Evolutionary conservation across 2,888 invertebrate genomes (phyloP).

Genomic region (Hoplodrina ambigua): DNA sequence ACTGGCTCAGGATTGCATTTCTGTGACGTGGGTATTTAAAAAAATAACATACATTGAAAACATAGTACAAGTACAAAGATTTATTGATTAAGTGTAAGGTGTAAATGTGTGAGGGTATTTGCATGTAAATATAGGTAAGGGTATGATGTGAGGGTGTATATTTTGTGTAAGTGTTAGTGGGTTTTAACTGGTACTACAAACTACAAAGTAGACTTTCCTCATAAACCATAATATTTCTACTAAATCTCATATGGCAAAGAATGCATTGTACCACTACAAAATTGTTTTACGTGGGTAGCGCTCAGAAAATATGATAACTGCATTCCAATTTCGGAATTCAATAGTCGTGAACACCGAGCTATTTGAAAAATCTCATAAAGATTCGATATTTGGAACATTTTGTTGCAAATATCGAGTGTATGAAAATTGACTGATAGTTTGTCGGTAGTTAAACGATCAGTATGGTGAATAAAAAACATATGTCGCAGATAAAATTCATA

Average conservation of each 20-base stretch:
- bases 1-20: no score
- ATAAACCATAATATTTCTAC: constrained; percentile 27
- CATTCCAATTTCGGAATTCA: constrained; percentile 60
- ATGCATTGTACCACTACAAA: constrained; percentile 52
- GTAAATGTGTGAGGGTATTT: no score
- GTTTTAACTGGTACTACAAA: no score
- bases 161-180: no score
- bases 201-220: no score
- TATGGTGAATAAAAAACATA: constrained; percentile 75
- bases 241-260: constrained; percentile 54
- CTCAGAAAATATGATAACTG: constrained; percentile 59
- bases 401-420: constrained; percentile 61
- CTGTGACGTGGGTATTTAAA: no score
- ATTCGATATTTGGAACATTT: constrained; percentile 52
- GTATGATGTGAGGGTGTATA: no score
- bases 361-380: constrained; percentile 61
- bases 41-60: no score
- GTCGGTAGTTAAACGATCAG: constrained; percentile 72
- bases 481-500: constrained; percentile 82
- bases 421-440: constrained; percentile 69
- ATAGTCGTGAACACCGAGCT: constrained; percentile 51
- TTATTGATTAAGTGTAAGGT: no score
- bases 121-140: no score
- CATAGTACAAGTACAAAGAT: no score
- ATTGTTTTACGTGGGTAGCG: constrained; percentile 48